These are phyloP conservation scores for Micoletzkya japonica DNA, from an alignment of 2,888 invertebrate genomes.

Conservation along the genomic window DNA sequence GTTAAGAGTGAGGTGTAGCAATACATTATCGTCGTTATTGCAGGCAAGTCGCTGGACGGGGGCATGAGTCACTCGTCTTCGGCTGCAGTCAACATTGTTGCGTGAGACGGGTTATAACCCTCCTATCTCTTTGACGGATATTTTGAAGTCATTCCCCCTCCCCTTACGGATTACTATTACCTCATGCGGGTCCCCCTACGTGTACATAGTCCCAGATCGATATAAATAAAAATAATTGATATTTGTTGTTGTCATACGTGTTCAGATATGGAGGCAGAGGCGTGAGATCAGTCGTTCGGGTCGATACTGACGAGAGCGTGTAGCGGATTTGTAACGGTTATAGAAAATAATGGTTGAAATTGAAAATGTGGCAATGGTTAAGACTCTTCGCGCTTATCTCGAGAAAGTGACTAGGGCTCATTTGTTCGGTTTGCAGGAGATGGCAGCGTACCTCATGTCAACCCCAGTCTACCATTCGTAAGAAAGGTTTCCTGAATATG, in stretches of 20 bases:
- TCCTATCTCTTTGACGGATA: neutral
- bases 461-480: conserved; percentile 9
- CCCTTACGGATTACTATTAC: neutral
- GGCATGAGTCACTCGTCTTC: conserved; percentile 12
- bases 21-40: conserved; percentile 3
- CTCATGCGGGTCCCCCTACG: conserved; percentile 11
- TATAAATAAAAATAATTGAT: conserved; percentile 9
- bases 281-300: conserved; percentile 1
- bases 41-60: conserved; percentile 14
- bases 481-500: conserved; percentile 13
- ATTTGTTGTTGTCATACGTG: conserved; percentile 21
- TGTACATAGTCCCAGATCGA: conserved; percentile 24
- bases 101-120: conserved; percentile 19
- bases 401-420: conserved; percentile 11
- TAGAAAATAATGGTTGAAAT: conserved; percentile 8
- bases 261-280: conserved; percentile 27
- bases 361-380: conserved; percentile 26
- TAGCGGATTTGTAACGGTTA: neutral
- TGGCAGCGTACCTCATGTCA: conserved; percentile 19
- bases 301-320: conserved; percentile 9
- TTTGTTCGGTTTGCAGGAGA: conserved; percentile 19
- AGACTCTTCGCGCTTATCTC: conserved; percentile 12
- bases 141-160: neutral
- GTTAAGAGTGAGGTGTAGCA: neutral
- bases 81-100: conserved; percentile 6